phyloP scores from a whole-genome alignment of 2,113 vertebrate genomes.

The Castor canadensis region DNA sequence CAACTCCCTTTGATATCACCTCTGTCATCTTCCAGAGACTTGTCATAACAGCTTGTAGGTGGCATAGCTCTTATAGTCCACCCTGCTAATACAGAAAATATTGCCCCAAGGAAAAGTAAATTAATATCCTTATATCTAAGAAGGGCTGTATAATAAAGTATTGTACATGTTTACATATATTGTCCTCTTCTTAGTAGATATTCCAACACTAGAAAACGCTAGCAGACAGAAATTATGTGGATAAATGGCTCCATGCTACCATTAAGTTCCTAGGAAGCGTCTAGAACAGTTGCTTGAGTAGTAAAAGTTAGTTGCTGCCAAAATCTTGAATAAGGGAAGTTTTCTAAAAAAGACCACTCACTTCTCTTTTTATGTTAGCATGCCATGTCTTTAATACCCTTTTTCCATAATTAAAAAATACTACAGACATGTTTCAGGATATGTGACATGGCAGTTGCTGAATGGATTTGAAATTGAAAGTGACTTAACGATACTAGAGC shows the following conservation, averaged over 20 bases:
- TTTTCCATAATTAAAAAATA: background rate
- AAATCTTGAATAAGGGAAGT: background rate
- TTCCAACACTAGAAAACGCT: background rate
- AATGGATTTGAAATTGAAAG: background rate
- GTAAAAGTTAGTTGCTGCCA: background rate
- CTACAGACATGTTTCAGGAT: background rate
- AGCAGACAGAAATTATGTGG: background rate
- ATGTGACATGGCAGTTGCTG: background rate
- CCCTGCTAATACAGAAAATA: background rate
- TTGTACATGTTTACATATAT: background rate
- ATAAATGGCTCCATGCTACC: background rate
- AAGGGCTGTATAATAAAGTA: background rate
- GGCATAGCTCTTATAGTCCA: background rate
- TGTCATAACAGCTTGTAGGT: background rate
- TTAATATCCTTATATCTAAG: background rate
- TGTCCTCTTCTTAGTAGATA: background rate
- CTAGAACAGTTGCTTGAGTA: background rate
- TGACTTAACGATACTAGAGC: background rate
- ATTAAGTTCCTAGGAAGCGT: background rate
- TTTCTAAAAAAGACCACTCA: background rate
- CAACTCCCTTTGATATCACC: background rate
- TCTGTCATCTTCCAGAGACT: background rate
- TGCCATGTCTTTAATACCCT: background rate
- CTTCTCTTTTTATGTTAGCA: background rate
- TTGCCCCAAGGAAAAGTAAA: background rate